These are phyloP conservation scores for Trochalopteron elliotii DNA, from an alignment of 2,113 vertebrate species.

Conservation along the genomic window DNA sequence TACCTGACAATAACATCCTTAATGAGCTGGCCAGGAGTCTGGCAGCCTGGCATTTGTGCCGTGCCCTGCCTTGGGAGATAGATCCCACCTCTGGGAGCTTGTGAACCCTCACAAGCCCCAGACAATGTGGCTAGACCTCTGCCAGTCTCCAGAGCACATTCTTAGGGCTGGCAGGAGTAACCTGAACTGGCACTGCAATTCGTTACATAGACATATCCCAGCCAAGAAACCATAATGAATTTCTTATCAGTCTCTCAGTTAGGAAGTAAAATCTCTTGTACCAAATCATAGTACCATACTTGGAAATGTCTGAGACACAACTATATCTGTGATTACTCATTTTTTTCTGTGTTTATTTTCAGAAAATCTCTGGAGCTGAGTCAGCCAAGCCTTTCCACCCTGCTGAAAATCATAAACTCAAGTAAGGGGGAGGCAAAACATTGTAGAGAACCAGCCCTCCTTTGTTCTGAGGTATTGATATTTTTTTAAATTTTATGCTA, in stretches of 20 bases:
- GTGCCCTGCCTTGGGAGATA: not conserved
- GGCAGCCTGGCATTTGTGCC: fast-evolving
- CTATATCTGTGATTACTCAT: not conserved
- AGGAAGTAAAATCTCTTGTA: not conserved
- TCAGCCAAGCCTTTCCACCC: not conserved
- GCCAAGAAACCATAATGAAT: not conserved
- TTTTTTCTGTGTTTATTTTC: not conserved
- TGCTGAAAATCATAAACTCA: not conserved
- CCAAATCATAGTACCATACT: not conserved
- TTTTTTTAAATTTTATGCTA: not conserved
- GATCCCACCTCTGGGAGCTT: not conserved
- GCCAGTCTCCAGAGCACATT: not conserved
- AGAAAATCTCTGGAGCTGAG: not conserved
- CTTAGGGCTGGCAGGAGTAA: not conserved
- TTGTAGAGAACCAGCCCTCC: not conserved
- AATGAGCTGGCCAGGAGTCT: not conserved
- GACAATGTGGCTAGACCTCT: not conserved
- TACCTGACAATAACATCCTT: not conserved
- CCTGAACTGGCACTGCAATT: not conserved
- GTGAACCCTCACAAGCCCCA: not conserved
- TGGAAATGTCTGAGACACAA: not conserved
- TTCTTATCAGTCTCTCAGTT: not conserved
- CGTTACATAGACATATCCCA: not conserved
- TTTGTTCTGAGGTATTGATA: not conserved
- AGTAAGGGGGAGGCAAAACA: not conserved